Conservation (phyloP, 2,797 vertebrate species). For the Botia kubotai region DNA sequence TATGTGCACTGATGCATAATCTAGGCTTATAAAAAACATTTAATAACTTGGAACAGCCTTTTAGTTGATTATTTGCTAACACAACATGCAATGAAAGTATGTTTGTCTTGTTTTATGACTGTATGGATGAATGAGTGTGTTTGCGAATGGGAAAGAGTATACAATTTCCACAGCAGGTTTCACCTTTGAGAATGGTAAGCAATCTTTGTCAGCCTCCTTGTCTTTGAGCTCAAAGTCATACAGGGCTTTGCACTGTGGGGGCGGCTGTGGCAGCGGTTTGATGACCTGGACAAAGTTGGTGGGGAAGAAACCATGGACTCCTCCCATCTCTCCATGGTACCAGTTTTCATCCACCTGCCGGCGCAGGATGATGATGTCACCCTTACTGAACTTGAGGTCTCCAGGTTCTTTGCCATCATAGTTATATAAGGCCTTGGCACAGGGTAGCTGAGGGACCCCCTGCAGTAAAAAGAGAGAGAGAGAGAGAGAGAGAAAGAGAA, state of each 20-base stretch:
- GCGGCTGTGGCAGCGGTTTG: slow-evolving; percentile 95
- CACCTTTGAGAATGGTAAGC: slow-evolving; percentile 97
- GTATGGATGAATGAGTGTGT: not conserved
- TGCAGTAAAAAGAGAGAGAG: slow-evolving; percentile 64
- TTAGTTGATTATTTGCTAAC: too few species aligned
- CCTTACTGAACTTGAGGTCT: slow-evolving; percentile 97
- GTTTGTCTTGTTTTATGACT: too few species aligned
- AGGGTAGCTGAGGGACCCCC: slow-evolving; percentile 95
- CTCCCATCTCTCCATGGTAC: slow-evolving; percentile 96
- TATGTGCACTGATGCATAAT: too few species aligned
- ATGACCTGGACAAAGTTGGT: slow-evolving; percentile 98
- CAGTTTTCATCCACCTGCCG: slow-evolving; percentile 99
- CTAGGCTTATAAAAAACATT: too few species aligned
- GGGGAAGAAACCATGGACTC: slow-evolving; percentile 96
- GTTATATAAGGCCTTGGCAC: slow-evolving; percentile 98
- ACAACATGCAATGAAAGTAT: too few species aligned
- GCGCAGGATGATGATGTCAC: slow-evolving; percentile 96
- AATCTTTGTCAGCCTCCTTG: slow-evolving; percentile 99
- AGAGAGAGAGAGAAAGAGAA: not conserved
- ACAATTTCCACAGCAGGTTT: not conserved
- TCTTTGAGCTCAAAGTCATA: slow-evolving; percentile 99
- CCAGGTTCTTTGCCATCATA: slow-evolving; percentile 97
- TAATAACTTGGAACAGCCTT: too few species aligned
- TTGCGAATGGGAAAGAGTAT: not conserved
- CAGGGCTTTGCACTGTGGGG: slow-evolving; percentile 97